Conservation (phyloP, 2,888 invertebrate species). For the Lasiommata megera region DNA sequence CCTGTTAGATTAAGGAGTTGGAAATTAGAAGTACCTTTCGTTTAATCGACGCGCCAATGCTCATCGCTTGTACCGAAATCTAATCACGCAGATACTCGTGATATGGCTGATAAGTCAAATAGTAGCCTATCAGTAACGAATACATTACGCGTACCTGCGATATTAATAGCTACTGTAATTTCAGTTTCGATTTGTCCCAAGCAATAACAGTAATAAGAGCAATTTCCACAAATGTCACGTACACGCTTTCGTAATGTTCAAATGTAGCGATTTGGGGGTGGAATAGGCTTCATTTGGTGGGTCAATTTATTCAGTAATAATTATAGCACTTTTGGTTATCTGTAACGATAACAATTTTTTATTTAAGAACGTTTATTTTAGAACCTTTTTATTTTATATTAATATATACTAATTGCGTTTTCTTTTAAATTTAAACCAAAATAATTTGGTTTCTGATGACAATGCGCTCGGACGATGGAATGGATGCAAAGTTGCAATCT, state of each 20-base stretch:
- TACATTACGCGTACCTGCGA: conserved; percentile 8
- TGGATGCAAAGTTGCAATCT: too few relatives aligned
- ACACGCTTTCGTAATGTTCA: conserved; percentile 1
- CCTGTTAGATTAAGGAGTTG: too few relatives aligned
- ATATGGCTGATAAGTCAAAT: conserved; percentile 18
- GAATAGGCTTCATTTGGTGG: conserved; percentile 1
- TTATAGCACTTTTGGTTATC: neutral
- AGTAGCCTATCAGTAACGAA: conserved; percentile 9
- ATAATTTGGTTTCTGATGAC: too few relatives aligned
- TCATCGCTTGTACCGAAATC: neutral
- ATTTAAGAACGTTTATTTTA: too few relatives aligned
- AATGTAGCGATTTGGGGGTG: neutral
- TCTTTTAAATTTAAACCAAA: too few relatives aligned
- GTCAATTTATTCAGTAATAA: neutral
- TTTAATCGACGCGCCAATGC: neutral
- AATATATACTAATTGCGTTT: too few relatives aligned
- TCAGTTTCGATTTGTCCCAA: conserved; percentile 28
- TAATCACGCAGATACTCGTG: conserved; percentile 37
- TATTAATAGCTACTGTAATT: conserved; percentile 19
- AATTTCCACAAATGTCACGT: conserved; percentile 14
- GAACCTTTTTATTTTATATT: too few relatives aligned
- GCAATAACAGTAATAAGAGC: conserved; percentile 9
- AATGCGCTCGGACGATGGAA: too few relatives aligned
- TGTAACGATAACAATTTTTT: neutral
- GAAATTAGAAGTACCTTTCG: too few relatives aligned